Evolutionary conservation across 1,140 invertebrate species (phyloP), one percentile per base, ranked within the genome.

Genomic region (Scaptomyza hsui): DNA sequence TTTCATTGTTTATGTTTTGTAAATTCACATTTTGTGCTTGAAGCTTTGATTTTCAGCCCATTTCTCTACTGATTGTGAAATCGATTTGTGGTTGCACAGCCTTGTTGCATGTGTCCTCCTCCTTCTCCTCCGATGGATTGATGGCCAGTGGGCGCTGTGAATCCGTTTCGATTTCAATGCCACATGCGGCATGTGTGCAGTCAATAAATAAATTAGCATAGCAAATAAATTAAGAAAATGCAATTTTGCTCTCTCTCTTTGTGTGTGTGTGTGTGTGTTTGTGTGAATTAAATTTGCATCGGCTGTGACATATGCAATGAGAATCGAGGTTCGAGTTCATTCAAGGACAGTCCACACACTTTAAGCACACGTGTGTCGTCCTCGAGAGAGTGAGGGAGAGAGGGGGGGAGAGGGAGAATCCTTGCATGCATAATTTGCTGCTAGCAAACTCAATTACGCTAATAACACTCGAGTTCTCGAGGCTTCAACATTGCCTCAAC

Each of bases 181-280:
- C 24, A 24, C 3, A 37, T 49, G 35, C 16, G 13, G 55, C 45
- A 41, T 57, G 6, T 29, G 4, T 7, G 57, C 80, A 83, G 80
- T 81, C 82, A 78, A 86, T 86, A 86, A 86, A 86, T 86, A 86
- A 86, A 86, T 86, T 86, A 75, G 82, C 82, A 86, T 86, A 88
- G 62, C 78, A 86, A 86, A 86, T 82, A 88, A 86, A 88, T 88
- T 62, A 86, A 86, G 82, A 86, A 88, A 86, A 88, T 86, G 82
- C 82, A 86, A 86, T 86, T 86, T 86, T 75, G 32, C 24, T 4
- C n/a, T n/a, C n/a, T n/a, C n/a, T n/a, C n/a, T n/a, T n/a, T 29
- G 7, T 29, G 26, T 26, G 24, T 26, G 26, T 29, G 1, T 29
- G 7, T 9, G 5, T 29, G 26, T 29, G 5, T 29, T 6, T 9